phyloP scores from a whole-genome alignment of 2,888 invertebrate species.

The Pseudoips prasinana region DNA sequence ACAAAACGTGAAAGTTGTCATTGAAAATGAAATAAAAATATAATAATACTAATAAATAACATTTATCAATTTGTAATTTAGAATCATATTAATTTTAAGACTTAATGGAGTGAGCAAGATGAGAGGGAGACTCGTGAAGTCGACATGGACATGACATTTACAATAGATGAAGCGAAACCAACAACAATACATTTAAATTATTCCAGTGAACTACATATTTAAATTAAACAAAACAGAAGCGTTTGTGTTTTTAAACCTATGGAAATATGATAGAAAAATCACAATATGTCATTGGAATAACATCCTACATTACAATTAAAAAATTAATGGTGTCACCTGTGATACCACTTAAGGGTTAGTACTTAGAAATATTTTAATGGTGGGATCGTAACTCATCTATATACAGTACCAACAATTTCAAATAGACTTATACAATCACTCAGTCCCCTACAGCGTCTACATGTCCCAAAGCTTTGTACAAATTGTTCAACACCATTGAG shows the following conservation, averaged over 20 bases:
- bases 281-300: constrained; percentile 77
- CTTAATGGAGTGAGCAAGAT: constrained; percentile 53
- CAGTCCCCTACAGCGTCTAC: constrained; percentile 69
- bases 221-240: constrained; percentile 56
- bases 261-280: constrained; percentile 73
- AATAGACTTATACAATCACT: constrained; percentile 77
- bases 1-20: constrained; percentile 30
- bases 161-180: constrained; percentile 58
- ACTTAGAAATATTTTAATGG: constrained; percentile 79
- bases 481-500: constrained; percentile 5
- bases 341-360: constrained; percentile 74
- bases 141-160: constrained; percentile 42
- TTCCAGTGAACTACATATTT: constrained; percentile 49
- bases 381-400: constrained; percentile 80
- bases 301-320: constrained; percentile 61
- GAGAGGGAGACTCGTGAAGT: constrained; percentile 45
- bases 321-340: constrained; percentile 62
- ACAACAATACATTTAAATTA: constrained; percentile 58
- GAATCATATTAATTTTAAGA: constrained; percentile 36
- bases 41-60: constrained; percentile 37
- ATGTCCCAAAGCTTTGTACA: constrained; percentile 44
- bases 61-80: constrained; percentile 37
- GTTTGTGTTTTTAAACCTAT: constrained; percentile 60
- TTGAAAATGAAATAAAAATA: constrained; percentile 32
- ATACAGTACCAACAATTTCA: constrained; percentile 77